A percentile compares a stretch with the other conserved stretches of the same genome.
Conservation (phyloP, 2,888 invertebrate species). For the Pristionchus mayeri region DNA sequence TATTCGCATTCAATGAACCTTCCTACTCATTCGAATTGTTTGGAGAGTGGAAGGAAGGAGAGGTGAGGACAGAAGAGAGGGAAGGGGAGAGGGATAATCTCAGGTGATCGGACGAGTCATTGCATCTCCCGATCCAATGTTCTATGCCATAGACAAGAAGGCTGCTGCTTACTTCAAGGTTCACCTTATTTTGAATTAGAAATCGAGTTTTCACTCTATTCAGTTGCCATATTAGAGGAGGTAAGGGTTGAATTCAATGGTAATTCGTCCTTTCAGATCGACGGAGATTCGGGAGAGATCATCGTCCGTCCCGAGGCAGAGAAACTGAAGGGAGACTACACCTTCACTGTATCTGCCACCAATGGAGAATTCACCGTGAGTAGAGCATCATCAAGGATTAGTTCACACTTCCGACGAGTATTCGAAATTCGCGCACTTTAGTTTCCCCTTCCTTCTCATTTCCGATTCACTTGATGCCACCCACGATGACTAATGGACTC, state of each 20-base stretch:
- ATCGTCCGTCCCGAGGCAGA: background rate
- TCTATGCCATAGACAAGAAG: slow-evolving; percentile 44
- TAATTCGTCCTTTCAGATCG: slow-evolving; percentile 34
- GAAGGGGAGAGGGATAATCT: background rate
- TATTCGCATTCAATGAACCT: slow-evolving; percentile 52
- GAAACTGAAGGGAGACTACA: background rate
- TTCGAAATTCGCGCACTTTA: no score
- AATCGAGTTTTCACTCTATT: no score
- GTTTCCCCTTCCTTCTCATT: background rate
- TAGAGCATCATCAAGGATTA: no score
- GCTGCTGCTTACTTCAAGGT: slow-evolving; percentile 37
- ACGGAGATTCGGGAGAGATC: slow-evolving; percentile 17
- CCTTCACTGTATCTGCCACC: slow-evolving; percentile 33
- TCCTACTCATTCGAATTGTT: slow-evolving; percentile 58
- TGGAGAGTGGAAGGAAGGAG: slow-evolving; percentile 57
- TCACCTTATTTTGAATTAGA: no score
- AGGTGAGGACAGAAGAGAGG: background rate
- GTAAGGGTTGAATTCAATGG: no score
- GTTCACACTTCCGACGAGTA: no score
- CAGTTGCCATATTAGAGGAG: no score
- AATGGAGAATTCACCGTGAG: slow-evolving; percentile 33
- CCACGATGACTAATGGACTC: slow-evolving; percentile 12
- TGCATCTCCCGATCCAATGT: background rate
- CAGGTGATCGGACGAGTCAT: slow-evolving; percentile 16
- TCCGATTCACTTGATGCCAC: background rate